Evolutionary conservation across 1,140 invertebrate genomes (phyloP), one percentile per base, ranked within the genome.

Genomic region (Halictus rubicundus): DNA sequence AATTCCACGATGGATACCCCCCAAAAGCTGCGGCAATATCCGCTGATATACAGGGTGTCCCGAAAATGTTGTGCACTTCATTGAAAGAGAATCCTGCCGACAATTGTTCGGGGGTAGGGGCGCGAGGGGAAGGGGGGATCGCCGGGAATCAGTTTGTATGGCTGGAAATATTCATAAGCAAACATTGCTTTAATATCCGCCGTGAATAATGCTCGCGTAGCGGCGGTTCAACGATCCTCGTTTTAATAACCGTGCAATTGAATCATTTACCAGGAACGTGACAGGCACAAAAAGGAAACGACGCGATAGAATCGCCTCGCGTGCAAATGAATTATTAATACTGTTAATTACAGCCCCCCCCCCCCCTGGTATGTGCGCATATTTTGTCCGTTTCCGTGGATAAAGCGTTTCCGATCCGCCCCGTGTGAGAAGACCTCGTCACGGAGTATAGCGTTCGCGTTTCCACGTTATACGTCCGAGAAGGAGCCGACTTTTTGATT

Each of bases 331-430:
- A 68, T 68, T 68, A 68, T 68, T 52, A 52, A 68, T 49, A 32
- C 25, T 54, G 46, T 68, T 68, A 68, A 68, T 68, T 68, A 52
- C 8, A n/a, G n/a, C n/a, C n/a, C n/a, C n/a, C n/a, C n/a, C n/a
- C n/a, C 66, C 46, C 16, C 7, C 21, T 4, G 49, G 42, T 46
- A 12, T 46, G 42, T 12, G n/a, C n/a, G 6, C 5, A 16, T 27
- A 9, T 32, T 12, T 25, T 54, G 9, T 42, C 63, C 63, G 63
- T 42, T 65, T 42, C 63, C 39, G 19, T 21, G 21, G 54, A 57
- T n/a, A 57, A 52, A 52, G 49, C 49, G 19, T 52, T 52, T 52
- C 49, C 49, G 49, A 52, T 52, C 19, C 49, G 42, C 10, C 19
- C 49, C 16, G 49, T 19, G 49, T 23, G 37, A 65, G 37, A 65